Evolutionary conservation across 2,113 vertebrate genomes (phyloP), one percentile per base, ranked within the genome.

Genomic region (Sterrhoptilus dennistouni): DNA sequence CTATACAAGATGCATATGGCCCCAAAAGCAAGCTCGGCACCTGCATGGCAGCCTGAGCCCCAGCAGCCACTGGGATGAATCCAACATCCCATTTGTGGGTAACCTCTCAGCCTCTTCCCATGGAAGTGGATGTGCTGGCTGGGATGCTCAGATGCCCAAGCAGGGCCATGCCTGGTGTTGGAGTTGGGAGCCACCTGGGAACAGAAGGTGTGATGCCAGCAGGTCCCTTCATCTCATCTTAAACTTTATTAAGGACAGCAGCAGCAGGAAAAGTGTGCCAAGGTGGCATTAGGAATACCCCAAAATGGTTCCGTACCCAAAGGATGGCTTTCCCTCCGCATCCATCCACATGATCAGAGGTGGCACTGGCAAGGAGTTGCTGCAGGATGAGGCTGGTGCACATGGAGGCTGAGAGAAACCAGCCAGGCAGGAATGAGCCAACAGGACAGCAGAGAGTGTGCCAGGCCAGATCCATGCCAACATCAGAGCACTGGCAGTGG

Each of bases 101-200:
- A 42, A 70, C 10, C 17, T 53, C 29, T 35, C 31, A 79, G 60
- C 49, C 25, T 79, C 77, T n/a, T 36, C 57, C 42, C 52, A 35
- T 12, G 36, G 23, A 23, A 16, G 31, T 3, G 6, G 23, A 5
- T 0, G 9, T 20, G 14, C 47, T 47, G 52, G 4, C 40, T 63
- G 13, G 74, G 78, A n/a, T 35, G 24, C 64, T 69, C 2, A 0
- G 38, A 8, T 7, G 4, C 4, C 69, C 1, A 24, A 22, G 56
- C 40, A 56, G 40, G 49, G n/a, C 12, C 0, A 0, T 35, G 12
- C 7, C 23, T 45, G 15, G 3, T 9, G 4, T 5, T 8, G n/a
- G 64, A 50, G 21, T 7, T 42, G 28, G 81, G 24, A 54, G 7
- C 44, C 23, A 11, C 22, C 36, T 15, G 72, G 59, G 24, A 61